Evolutionary conservation across 1,140 invertebrate species (phyloP).

Genomic region (Zophobas morio): DNA sequence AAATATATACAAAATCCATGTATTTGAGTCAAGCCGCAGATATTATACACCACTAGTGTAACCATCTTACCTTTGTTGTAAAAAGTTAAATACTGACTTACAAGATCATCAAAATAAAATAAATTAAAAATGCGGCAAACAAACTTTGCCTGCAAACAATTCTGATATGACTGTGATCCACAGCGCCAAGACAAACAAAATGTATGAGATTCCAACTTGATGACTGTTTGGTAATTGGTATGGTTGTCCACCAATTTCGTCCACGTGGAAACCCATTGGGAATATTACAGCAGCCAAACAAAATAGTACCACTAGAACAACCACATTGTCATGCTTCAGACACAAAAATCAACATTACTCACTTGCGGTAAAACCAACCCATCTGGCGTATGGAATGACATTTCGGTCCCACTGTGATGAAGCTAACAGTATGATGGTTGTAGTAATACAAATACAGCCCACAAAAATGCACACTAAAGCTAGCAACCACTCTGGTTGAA

Average conservation of each 20-base stretch:
- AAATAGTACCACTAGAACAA: conserved; percentile 92
- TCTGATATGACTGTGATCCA: conserved; percentile 98
- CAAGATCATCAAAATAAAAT: neutral
- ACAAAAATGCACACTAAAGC: conserved; percentile 93
- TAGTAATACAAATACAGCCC: conserved; percentile 93
- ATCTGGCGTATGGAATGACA: conserved; percentile 92
- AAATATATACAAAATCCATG: too few relatives aligned
- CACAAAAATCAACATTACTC: conserved; percentile 65
- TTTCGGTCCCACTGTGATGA: conserved; percentile 93
- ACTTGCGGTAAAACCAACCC: conserved; percentile 97
- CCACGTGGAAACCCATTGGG: conserved; percentile 95
- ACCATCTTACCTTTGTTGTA: too few relatives aligned
- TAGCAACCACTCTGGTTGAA: conserved; percentile 92
- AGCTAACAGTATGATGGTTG: conserved; percentile 88
- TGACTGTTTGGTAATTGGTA: conserved; percentile 96
- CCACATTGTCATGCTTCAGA: conserved; percentile 47
- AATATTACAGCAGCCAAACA: conserved; percentile 96
- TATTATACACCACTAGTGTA: too few relatives aligned
- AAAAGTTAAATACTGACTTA: too few relatives aligned
- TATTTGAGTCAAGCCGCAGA: too few relatives aligned
- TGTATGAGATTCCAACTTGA: conserved; percentile 96
- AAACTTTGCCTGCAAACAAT: conserved; percentile 97
- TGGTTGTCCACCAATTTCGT: conserved; percentile 95
- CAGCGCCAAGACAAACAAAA: conserved; percentile 93
- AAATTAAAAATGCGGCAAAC: conserved; percentile 90